Conservation (phyloP, 2,888 invertebrate genomes). For the Darwinula stevensoni region DNA sequence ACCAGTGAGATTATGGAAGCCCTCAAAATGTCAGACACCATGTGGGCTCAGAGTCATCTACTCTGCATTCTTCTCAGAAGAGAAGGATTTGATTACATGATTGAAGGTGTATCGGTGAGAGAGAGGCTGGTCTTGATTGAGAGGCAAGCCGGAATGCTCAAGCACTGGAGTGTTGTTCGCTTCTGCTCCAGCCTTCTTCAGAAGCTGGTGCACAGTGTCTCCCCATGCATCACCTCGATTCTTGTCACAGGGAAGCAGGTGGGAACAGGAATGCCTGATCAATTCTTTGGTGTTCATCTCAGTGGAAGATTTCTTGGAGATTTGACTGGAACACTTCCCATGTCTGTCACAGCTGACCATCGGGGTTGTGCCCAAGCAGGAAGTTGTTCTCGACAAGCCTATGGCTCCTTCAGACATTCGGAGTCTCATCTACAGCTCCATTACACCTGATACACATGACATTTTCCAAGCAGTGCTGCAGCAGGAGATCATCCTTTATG, state of each 20-base stretch:
- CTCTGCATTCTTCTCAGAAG: conserved; percentile 49
- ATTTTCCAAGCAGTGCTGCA: conserved; percentile 72
- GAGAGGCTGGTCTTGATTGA: conserved; percentile 40
- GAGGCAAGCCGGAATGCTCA: conserved; percentile 48
- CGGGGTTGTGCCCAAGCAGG: conserved; percentile 74
- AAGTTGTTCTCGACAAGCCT: conserved; percentile 89
- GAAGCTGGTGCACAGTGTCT: conserved; percentile 89
- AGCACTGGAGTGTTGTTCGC: conserved; percentile 76
- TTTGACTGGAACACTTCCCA: too few species aligned
- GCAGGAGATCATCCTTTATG: conserved; percentile 74
- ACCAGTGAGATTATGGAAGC: conserved; percentile 42
- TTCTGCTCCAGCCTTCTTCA: conserved; percentile 74
- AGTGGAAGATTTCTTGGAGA: conserved; percentile 3
- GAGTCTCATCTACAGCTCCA: conserved; percentile 61
- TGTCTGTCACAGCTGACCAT: conserved; percentile 64
- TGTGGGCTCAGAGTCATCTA: conserved; percentile 49
- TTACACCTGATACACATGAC: conserved; percentile 67
- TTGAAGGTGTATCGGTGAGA: conserved; percentile 24
- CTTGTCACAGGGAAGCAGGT: conserved; percentile 94
- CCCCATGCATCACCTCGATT: conserved; percentile 90
- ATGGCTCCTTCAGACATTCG: conserved; percentile 88
- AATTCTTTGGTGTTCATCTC: too few species aligned
- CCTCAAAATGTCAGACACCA: conserved; percentile 32
- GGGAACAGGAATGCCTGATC: conserved; percentile 7
- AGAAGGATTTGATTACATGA: conserved; percentile 47